A percentile compares a stretch with the other conserved stretches of the same genome.
phyloP scores from a whole-genome alignment of 2,888 invertebrate species.

The Amiota minor region DNA sequence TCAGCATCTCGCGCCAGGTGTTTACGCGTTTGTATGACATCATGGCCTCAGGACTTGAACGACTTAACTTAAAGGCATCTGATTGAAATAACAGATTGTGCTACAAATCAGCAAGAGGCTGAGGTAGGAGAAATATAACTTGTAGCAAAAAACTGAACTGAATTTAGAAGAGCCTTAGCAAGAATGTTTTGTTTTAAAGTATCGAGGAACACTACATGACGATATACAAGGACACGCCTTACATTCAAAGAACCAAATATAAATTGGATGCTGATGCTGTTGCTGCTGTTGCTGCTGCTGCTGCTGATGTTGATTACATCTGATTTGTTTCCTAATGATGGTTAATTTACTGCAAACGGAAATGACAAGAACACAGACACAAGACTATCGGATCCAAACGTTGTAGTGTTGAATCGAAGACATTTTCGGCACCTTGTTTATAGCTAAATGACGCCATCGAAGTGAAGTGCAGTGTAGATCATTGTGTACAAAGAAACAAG shows the following conservation, averaged over 20 bases:
- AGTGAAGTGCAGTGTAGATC: background rate
- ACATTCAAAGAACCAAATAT: too few relatives aligned
- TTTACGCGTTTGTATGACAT: slow-evolving; percentile 19
- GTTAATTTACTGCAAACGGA: slow-evolving; percentile 64
- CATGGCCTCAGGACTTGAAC: slow-evolving; percentile 14
- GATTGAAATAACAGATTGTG: background rate
- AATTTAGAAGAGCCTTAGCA: background rate
- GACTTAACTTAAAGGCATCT: background rate
- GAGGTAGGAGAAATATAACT: background rate
- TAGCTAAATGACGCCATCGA: slow-evolving; percentile 28
- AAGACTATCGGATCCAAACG: background rate
- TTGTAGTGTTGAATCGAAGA: slow-evolving; percentile 32
- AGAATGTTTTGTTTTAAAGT: too few relatives aligned
- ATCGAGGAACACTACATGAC: too few relatives aligned
- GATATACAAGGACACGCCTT: too few relatives aligned
- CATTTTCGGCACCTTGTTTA: slow-evolving; percentile 52
- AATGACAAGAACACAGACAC: slow-evolving; percentile 50
- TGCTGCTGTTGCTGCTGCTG: too few relatives aligned
- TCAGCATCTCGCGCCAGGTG: slow-evolving; percentile 15
- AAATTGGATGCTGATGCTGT: too few relatives aligned
- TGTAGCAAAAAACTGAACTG: too few relatives aligned
- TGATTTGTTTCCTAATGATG: slow-evolving; percentile 68
- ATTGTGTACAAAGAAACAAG: too few relatives aligned
- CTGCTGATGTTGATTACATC: slow-evolving; percentile 56
- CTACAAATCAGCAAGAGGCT: background rate